A percentile compares a stretch with the other conserved stretches of the same genome.
Evolutionary conservation across 2,113 vertebrate species (phyloP).

Genomic region (Nothocercus julius): DNA sequence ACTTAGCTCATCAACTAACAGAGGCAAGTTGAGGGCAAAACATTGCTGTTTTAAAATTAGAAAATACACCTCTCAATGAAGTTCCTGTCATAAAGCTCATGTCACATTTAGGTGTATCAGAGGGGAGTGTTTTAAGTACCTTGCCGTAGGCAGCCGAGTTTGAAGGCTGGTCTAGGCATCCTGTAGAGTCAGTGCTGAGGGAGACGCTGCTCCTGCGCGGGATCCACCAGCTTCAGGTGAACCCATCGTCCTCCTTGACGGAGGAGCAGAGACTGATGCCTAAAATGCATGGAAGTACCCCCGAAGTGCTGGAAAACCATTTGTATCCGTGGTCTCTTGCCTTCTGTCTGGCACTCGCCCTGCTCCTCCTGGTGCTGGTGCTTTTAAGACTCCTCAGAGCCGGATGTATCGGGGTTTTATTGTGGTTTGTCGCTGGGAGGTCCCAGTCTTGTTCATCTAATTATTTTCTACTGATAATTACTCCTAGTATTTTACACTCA

Average conservation of each 20-base stretch:
- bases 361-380: conserved; percentile 2
- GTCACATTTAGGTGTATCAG: not conserved
- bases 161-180: not conserved
- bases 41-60: not conserved
- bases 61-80: not conserved
- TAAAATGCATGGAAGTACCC: not conserved
- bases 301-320: not conserved
- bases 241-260: not conserved
- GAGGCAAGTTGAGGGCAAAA: conserved; percentile 8
- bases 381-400: conserved; percentile 10
- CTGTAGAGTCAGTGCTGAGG: not conserved
- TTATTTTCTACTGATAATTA: conserved; percentile 60
- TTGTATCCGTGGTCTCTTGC: not conserved
- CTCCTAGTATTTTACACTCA: conserved; percentile 37
- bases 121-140: not conserved
- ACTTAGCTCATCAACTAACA: not conserved
- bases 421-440: conserved; percentile 47
- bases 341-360: not conserved
- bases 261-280: not conserved
- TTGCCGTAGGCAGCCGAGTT: not conserved
- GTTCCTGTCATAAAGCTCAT: not conserved
- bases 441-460: conserved; percentile 38
- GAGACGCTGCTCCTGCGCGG: not conserved
- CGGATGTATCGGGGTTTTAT: not conserved
- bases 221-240: conserved; percentile 14